Base-by-base conservation (phyloP, 2,113 vertebrate genomes). In the Ctenodactylus gundi region DNA sequence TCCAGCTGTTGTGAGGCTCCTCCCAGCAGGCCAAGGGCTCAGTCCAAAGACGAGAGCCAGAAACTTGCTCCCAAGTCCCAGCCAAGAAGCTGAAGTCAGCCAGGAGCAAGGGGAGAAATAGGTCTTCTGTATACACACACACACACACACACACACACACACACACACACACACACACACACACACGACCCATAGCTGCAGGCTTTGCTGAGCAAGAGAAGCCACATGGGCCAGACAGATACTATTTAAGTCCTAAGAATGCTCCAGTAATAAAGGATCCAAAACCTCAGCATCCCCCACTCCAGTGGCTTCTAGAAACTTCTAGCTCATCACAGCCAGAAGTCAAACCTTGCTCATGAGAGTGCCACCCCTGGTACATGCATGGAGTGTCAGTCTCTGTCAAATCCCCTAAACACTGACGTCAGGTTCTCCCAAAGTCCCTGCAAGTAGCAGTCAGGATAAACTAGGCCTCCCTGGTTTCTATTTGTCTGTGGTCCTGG, bases 251-350 rank as follows among this genome's bases (percentile, higher is more conserved):
- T 18, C 29, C 91, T 86, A 90, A 46, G 44, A 29, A 5, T 36
- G 60, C 67, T 75, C 62, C 49, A 4, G 31, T n/a, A n/a, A 78
- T 46, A 65, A 86, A 91, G 51, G 29, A 81, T 31, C 44, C 2
- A 3, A 62, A 68, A 36, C 44, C 14, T 57, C 62, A 44, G 36
- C 41, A 15, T 58, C 34, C 46, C 58, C 58, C 41, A 25, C 27
- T 83, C 75, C 36, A 51, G 77, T 12, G 81, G 68, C 18, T 70
- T 92, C 82, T 51, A 58, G 91, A 90, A 90, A 80, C 41, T 81
- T 91, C 78, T 21, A 49, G 73, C 5, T 70, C 85, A 72, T 23
- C 31, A n/a, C 76, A 36, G 39, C 72, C 34, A 39, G 72, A 89
- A 72, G 57, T 53, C 46, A 51, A 91, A 29, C 49, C 72, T 51